phyloP scores from a whole-genome alignment of 2,797 vertebrate species.

The Pipistrellus kuhlii region DNA sequence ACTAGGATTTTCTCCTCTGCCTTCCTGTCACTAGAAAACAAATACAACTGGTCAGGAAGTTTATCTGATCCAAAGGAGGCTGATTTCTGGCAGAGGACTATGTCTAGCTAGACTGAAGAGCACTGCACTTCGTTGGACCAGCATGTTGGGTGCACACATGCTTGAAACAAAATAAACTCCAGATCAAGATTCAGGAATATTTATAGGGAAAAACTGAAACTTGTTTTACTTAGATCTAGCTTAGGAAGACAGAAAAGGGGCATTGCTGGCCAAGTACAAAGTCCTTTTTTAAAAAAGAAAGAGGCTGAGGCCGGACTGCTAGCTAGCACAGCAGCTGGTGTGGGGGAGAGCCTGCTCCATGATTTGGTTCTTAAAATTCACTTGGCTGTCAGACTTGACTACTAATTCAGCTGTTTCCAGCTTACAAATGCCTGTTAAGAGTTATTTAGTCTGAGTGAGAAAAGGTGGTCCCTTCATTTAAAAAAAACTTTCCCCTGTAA shows the following conservation, averaged over 20 bases:
- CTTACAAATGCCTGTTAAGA: background rate
- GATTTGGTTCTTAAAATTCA: slow-evolving; percentile 10
- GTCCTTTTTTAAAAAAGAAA: background rate
- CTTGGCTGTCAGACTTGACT: background rate
- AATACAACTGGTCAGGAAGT: background rate
- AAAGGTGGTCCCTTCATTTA: slow-evolving; percentile 23
- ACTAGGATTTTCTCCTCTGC: background rate
- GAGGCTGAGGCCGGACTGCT: background rate
- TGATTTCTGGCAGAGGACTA: background rate
- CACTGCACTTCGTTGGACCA: background rate
- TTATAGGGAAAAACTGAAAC: background rate
- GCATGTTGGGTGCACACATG: background rate
- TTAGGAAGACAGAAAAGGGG: slow-evolving; percentile 1
- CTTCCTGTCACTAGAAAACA: slow-evolving; percentile 42
- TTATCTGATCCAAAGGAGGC: background rate
- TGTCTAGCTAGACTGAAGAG: background rate
- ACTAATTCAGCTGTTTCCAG: background rate
- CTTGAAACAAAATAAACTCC: slow-evolving; percentile 34
- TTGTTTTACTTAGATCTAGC: slow-evolving; percentile 16
- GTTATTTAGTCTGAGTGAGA: slow-evolving; percentile 16
- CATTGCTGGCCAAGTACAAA: slow-evolving; percentile 15
- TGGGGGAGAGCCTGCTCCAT: background rate
- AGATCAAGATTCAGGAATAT: slow-evolving; percentile 32
- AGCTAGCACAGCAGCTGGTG: background rate
- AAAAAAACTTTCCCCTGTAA: background rate